Base-by-base conservation (phyloP, 2,113 vertebrate species). In the Felis catus region DNA sequence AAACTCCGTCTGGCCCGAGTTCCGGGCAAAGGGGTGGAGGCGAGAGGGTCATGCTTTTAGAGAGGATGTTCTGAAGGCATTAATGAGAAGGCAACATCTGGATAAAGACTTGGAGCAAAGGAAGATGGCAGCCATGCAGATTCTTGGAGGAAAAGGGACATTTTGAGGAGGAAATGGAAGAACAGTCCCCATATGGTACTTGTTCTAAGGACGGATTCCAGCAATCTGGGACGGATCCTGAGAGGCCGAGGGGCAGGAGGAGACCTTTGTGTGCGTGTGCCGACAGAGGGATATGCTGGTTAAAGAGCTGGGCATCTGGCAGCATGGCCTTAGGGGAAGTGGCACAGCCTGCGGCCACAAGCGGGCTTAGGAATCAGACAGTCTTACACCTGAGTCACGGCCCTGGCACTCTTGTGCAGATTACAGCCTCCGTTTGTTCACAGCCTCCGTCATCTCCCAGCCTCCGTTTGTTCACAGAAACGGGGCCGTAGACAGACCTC, bases 381-480 rank as follows among this genome's bases (percentile, higher is more conserved):
- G 11, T 6, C 71, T 31, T 4, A 36, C 16, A 11, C 29, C 5
- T 53, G 33, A 63, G 33, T n/a, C 4, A 0, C 0, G 5, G 45
- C 80, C 29, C 51, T 13, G 13, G 33, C 33, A 9, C 23, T 55
- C 16, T 2, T 36, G 6, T 14, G 25, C 16, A 39, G 15, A 13
- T 79, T 3, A 65, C 7, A 81, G 71, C 13, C 39, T 92, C 5
- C 0, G 21, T 74, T 16, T 45, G 3, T 23, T 21, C 21, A 61
- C 58, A 23, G 45, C n/a, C n/a, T n/a, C n/a, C n/a, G 3, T 39
- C 12, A 23, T 21, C 2, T 31, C 39, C 27, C 58, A 81, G 71
- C 13, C 39, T 92, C 5, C 0, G 21, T 74, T 16, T 45, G 3
- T 23, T 21, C 21, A 61, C 58, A 23, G 45, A n/a, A 74, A 33